Evolutionary conservation across 2,888 invertebrate species (phyloP), one percentile per base, ranked within the genome.

Genomic region (Anorthoa munda): DNA sequence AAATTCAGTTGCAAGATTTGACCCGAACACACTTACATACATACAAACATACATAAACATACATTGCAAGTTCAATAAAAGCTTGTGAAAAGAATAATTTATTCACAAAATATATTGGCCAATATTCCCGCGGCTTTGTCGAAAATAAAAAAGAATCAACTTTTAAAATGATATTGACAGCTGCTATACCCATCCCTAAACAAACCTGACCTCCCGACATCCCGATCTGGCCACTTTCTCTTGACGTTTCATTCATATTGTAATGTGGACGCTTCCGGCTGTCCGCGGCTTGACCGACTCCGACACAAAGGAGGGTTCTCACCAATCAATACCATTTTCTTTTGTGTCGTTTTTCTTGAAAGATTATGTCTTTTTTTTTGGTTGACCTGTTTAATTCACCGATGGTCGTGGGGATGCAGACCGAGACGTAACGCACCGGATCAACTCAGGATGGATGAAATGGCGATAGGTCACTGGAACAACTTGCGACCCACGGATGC

Each of bases 201-300:
- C 12, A 63, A 66, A 66, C 21, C 18, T 66, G 61, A 31, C 58
- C 53, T 56, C 11, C 51, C 12, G 51, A 51, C 31, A 64, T 76
- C 58, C 58, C 26, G 46, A 66, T 66, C 55, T 64, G 39, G 59
- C 23, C 45, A 48, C 51, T 70, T 59, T 77, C 23, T 59, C 50
- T 66, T 73, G 59, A 65, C 66, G 63, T 81, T 72, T 67, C 60
- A 70, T 82, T 82, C 67, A 72, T 55, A 82, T 69, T 69, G 65
- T 74, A 81, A 77, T 67, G 67, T 48, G 46, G 51, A 21, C 9
- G 39, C 45, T 81, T 74, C 66, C 72, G 73, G 67, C 65, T 48
- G 48, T 53, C 65, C 53, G 31, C 45, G 60, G 80, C 63, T 66
- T 69, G 79, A 83, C 73, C 68, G 59, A 48, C 11, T 53, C 26